phyloP scores from a whole-genome alignment of 1,140 invertebrate genomes.

The Dinoponera quadriceps region DNA sequence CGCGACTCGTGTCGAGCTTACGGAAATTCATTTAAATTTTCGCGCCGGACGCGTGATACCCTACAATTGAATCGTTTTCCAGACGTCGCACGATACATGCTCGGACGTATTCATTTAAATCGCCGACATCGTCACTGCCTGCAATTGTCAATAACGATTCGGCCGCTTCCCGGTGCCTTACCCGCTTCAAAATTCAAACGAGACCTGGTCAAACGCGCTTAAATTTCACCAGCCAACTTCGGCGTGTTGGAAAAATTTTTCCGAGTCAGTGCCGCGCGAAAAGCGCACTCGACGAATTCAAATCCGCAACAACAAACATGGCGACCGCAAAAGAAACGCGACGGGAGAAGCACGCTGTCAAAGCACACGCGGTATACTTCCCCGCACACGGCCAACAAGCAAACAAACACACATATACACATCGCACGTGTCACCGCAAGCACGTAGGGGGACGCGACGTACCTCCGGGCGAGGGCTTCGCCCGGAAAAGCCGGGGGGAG shows the following conservation, averaged over 20 bases:
- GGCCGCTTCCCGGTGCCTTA: background rate
- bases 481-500: background rate
- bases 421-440: slow-evolving; percentile 23
- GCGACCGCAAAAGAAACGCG: slow-evolving; percentile 4
- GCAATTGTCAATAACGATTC: background rate
- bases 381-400: background rate
- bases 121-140: background rate
- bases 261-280: too few species aligned
- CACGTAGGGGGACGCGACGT: background rate
- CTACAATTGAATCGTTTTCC: background rate
- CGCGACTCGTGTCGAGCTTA: too few species aligned
- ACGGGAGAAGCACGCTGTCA: slow-evolving; percentile 42
- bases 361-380: slow-evolving; percentile 30
- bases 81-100: too few species aligned
- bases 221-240: background rate
- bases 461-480: too few species aligned
- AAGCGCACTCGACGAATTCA: background rate
- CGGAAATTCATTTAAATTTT: too few species aligned
- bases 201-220: background rate
- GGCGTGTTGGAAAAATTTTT: too few species aligned
- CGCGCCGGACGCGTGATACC: background rate
- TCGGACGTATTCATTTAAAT: background rate
- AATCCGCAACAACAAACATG: slow-evolving; percentile 48
- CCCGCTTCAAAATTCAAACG: too few species aligned
- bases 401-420: background rate